Evolutionary conservation across 2,888 invertebrate species (phyloP).

Genomic region (Dorcus parallelipipedus): DNA sequence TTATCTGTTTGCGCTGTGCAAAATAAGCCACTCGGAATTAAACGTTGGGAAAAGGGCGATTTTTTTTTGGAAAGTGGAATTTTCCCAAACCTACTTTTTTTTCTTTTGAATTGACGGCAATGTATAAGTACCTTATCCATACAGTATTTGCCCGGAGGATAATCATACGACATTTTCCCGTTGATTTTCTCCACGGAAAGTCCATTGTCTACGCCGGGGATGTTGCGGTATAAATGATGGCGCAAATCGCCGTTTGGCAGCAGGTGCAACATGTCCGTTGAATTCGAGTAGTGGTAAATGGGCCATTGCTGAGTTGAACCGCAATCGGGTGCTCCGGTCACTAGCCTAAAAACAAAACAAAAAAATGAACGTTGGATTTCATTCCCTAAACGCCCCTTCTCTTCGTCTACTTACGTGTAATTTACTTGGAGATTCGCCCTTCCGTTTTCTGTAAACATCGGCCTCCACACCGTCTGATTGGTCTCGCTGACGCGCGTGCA

Average conservation of each 20-base stretch:
- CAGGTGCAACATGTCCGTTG: conserved; percentile 61
- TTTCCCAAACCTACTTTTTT: no score
- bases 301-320: conserved; percentile 64
- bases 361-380: neutral
- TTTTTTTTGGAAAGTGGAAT: no score
- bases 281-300: conserved; percentile 61
- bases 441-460: conserved; percentile 31
- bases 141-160: conserved; percentile 74
- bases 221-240: conserved; percentile 65
- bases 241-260: conserved; percentile 68
- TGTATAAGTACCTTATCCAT: conserved; percentile 66
- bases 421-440: neutral
- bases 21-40: no score
- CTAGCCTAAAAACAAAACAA: conserved; percentile 47
- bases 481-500: conserved; percentile 63
- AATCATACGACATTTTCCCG: conserved; percentile 62
- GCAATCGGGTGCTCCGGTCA: conserved; percentile 67
- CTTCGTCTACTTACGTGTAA: conserved; percentile 39
- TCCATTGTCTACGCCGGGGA: conserved; percentile 32
- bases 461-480: conserved; percentile 58
- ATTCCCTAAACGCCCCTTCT: neutral
- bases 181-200: conserved; percentile 8
- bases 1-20: no score
- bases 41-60: no score
- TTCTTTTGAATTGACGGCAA: neutral